Base-by-base conservation (phyloP, 2,797 vertebrate species). In the Rachycentron canadum region DNA sequence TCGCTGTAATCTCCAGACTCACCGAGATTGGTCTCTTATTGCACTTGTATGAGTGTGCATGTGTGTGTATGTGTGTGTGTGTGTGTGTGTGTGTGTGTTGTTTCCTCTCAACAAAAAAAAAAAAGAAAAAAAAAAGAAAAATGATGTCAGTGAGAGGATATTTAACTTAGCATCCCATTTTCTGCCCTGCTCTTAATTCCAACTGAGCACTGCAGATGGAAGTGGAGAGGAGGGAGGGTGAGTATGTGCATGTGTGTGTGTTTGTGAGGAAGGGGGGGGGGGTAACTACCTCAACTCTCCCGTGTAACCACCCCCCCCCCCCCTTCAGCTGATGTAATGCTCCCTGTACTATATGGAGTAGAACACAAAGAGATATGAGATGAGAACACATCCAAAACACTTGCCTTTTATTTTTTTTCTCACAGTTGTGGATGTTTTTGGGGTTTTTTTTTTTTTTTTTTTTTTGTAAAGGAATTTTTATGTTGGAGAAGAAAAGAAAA, bases 161-260 rank as follows among this genome's bases (percentile, higher is more conserved):
- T 86, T 83, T 88, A 86, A 81, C 66, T 82, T 75, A 28, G 58
- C 53, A 64, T 79, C 68, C 72, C 73, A 69, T 83, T 83, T 78
- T 73, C 55, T 76, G 36, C 52, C 79, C 81, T 74, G 59, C 81
- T 89, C 78, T 84, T 85, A 82, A 88, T 87, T 84, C 82, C 71
- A 73, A 76, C 43, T 49, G 71, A 85, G 83, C 82, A 85, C 86
- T 93, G 89, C 91, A 91, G 88, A 87, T 86, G 86, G 86, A 82
- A 60, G 41, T 58, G 57, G 63, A 19, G 23, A 19, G 23, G 41
- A 14, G 11, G 62, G 23, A n/a, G 13, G 21, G 38, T n/a, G 65
- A 3, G 4, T 13, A 1, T 40, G 50, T 30, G 17, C n/a, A 28
- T 25, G 65, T 8, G 11, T 14, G 5, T 28, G 50, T n/a, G 36